Evolutionary conservation across 2,113 vertebrate species (phyloP).

Genomic region (Vireo altiloquus): DNA sequence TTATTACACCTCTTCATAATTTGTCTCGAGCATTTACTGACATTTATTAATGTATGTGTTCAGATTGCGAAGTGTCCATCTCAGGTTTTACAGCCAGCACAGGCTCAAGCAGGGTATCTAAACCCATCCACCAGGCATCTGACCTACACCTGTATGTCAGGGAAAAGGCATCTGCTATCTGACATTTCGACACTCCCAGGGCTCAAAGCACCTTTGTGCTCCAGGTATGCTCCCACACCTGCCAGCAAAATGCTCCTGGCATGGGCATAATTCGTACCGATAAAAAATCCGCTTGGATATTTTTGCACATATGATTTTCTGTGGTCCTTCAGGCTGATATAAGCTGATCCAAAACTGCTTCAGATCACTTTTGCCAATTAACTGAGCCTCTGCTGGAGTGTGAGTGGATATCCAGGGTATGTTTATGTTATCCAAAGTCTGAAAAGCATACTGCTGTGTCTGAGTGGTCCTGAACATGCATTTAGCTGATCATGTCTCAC

Average conservation of each 20-base stretch:
- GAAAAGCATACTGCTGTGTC: neutral
- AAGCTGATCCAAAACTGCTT: neutral
- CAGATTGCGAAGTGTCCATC: neutral
- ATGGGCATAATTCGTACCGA: neutral
- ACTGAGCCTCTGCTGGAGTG: neutral
- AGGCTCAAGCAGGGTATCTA: neutral
- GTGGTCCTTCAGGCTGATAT: neutral
- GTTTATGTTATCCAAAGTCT: neutral
- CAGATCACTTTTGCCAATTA: neutral
- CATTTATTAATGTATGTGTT: neutral
- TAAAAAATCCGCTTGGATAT: neutral
- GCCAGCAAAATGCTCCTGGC: neutral
- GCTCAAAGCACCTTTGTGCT: neutral
- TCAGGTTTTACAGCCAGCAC: neutral
- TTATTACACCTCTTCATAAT: neutral
- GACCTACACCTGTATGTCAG: neutral
- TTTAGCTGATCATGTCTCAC: neutral
- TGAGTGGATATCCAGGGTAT: neutral
- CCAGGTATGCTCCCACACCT: neutral
- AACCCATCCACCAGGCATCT: neutral
- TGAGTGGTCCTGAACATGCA: neutral
- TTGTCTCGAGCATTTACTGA: neutral
- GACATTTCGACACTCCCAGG: neutral
- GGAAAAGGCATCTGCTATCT: neutral
- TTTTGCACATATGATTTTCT: neutral